Percentiles rank a stretch among this genome's conserved stretches.
phyloP scores from a whole-genome alignment of 1,140 invertebrate species.

The Charaxes varanes region DNA sequence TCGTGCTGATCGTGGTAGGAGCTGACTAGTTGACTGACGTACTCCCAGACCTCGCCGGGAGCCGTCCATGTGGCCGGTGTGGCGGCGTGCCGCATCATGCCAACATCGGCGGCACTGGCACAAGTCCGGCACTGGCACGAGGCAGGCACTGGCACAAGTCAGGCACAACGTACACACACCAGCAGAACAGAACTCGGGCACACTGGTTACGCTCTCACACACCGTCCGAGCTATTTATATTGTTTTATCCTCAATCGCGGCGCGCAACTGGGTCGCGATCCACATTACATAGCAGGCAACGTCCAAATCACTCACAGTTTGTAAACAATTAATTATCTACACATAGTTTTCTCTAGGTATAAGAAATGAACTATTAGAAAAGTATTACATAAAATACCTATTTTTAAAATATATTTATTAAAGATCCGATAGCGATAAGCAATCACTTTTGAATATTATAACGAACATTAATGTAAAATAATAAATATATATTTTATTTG shows the following conservation, averaged over 20 bases:
- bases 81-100: conserved; percentile 64
- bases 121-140: conserved; percentile 22
- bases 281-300: conserved; percentile 60
- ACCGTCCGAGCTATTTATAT: conserved; percentile 68
- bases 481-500: too few relatives aligned
- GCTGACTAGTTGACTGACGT: conserved; percentile 65
- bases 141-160: conserved; percentile 16
- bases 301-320: conserved; percentile 47
- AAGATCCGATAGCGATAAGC: too few relatives aligned
- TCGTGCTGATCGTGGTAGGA: conserved; percentile 67
- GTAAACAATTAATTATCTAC: conserved; percentile 34
- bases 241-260: conserved; percentile 72
- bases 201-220: conserved; percentile 33
- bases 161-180: conserved; percentile 28
- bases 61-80: conserved; percentile 58
- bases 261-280: conserved; percentile 68
- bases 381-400: neutral
- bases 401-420: too few relatives aligned
- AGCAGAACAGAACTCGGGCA: conserved; percentile 24
- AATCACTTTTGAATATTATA: too few relatives aligned
- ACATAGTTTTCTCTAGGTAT: neutral
- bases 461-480: too few relatives aligned
- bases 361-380: neutral
- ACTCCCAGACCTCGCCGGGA: conserved; percentile 67
- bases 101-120: conserved; percentile 35